phyloP scores from a whole-genome alignment of 2,888 invertebrate genomes.

The Dicycla oo region DNA sequence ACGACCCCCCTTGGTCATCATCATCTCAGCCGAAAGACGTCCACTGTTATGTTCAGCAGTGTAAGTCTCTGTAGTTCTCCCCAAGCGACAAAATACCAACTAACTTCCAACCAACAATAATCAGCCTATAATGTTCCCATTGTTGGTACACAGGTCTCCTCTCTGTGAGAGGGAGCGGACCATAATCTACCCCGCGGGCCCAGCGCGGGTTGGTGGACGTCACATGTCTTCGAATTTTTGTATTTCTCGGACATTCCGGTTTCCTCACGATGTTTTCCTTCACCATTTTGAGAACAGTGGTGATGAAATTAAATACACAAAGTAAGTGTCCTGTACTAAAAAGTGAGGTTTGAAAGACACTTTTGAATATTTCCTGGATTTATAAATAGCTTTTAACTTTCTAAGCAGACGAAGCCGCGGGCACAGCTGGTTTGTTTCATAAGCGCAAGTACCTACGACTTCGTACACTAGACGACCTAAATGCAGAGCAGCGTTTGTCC shows the following conservation, averaged over 20 bases:
- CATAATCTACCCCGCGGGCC: no score
- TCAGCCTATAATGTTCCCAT: no score
- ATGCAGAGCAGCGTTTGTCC: slow-evolving; percentile 37
- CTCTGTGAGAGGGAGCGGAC: no score
- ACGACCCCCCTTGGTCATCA: no score
- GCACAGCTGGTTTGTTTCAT: slow-evolving; percentile 13
- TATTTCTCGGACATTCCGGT: no score
- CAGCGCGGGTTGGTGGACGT: no score
- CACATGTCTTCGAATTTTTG: no score
- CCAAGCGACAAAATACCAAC: background rate
- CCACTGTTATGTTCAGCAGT: background rate
- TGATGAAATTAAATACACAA: no score
- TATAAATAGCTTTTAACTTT: slow-evolving; percentile 7
- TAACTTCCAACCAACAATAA: no score
- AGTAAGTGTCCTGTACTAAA: background rate
- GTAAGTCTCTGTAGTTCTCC: background rate
- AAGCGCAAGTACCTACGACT: background rate
- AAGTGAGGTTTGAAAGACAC: background rate
- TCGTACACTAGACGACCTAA: slow-evolving; percentile 7
- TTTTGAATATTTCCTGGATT: background rate
- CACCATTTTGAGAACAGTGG: no score
- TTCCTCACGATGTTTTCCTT: no score
- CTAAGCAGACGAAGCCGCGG: background rate
- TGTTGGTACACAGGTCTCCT: no score
- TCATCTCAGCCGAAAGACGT: background rate